Base-by-base conservation (phyloP, 2,888 invertebrate species). In the Temnothorax ravouxi region DNA sequence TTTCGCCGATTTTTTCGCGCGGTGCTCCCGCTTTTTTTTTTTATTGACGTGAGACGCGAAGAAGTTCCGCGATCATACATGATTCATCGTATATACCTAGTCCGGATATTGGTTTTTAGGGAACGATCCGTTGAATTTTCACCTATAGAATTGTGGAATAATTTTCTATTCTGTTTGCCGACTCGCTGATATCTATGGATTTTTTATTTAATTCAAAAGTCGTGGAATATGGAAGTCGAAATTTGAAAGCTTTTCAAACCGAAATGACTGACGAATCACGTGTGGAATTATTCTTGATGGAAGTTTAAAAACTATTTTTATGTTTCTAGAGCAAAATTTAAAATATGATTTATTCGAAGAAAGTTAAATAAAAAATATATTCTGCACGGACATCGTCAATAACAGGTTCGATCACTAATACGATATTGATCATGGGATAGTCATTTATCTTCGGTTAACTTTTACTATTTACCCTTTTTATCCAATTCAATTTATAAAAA, bases 51-150 rank as follows among this genome's bases (percentile, higher is more conserved):
- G 54, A 44, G n/a, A 47, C n/a, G 29, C 54, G 69, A 47, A 41
- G 59, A 38, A 59, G 18, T 34, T 21, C 47, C 69, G 34, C 64
- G 41, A 50, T 76, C 44, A 34, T 56, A 62, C 56, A 34, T 66
- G 66, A 77, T 77, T 25, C 54, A 56, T 77, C 66, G 41, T n/a
- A 29, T 29, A n/a, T n/a, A n/a, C n/a, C n/a, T n/a, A 21, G 29
- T 34, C 21, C 34, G 13, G 52, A 29, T 74, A 74, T 59, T 25
- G 29, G 29, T 44, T 61, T 77, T 77, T 54, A 75, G 29, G 9
- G 11, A 34, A 11, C 34, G 47, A 29, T 34, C 54, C 41, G 41
- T 18, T 47, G 47, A 29, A 66, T 29, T 54, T 77, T 66, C 29
- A 41, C 3, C 54, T 13, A 41, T 13, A 41, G 54, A 67, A 64